Evolutionary conservation across 2,113 vertebrate species (phyloP), one percentile per base, ranked within the genome.

Genomic region (Tachycineta bicolor): DNA sequence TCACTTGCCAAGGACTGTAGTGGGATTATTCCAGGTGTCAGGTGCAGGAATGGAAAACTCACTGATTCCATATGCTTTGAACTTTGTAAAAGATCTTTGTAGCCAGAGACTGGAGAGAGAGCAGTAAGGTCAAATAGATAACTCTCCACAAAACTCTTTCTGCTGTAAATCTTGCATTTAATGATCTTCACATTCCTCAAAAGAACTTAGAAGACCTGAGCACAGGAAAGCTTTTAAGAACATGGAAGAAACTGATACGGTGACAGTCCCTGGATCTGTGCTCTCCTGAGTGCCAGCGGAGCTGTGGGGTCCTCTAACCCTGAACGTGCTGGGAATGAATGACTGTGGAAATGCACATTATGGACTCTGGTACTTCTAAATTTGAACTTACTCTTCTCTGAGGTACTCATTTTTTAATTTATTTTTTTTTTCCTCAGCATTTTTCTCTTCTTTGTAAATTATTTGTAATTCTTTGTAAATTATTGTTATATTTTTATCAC

Each of bases 181-280:
- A 95, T 22, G 37, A 44, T 88, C 67, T 90, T 69, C 46, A 55
- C 69, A 52, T 50, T 62, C 58, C 50, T 65, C 58, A 70, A 90
- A 95, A 85, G n/a, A 93, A 53, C 43, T 80, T 37, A 24, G 59
- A 88, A 79, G 68, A n/a, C 21, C 10, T 14, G 17, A 91, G 62
- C 43, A 43, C 11, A 78, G 62, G 59, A 73, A 87, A 95, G 55
- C 23, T 79, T 91, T 96, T 87, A 95, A 83, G 43, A 63, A 82
- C 49, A 29, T 62, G 39, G 53, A 37, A 87, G 78, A 95, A 97
- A 23, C 18, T 87, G 91, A 93, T 91, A 84, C 9, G 53, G 82
- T 79, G 84, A 76, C 18, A 58, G 53, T 8, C 55, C 39, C 55
- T 39, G 60, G 70, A 37, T 68, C 60, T 74, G n/a, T 43, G 56